Evolutionary conservation across 2,888 invertebrate genomes (phyloP), one percentile per base, ranked within the genome.

Genomic region (Ctena decussata): DNA sequence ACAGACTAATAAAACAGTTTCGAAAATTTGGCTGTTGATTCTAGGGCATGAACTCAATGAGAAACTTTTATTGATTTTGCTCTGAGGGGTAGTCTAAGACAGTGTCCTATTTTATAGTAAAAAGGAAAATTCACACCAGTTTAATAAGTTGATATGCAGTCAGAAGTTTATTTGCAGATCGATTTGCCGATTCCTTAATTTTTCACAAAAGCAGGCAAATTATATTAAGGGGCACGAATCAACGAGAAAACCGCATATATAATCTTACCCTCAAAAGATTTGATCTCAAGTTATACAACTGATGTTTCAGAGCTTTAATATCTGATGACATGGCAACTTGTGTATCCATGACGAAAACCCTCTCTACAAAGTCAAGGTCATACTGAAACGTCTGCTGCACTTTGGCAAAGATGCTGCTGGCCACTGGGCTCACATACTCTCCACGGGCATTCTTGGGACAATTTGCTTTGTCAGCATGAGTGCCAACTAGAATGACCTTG

Each of bases 321-420:
- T 97, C 97, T 71, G 96, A 96, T n/a, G 97, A 97, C 79, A 96
- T 96, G 37, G 97, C 97, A 70, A 97, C 96, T 86, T 97, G 97
- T 46, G 97, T 96, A 93, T 97, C 97, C 94, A 97, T 94, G 39
- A 97, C 96, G 87, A 97, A 96, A 12, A 97, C 90, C 21, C 94
- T 96, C 41, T 96, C 96, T 91, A 97, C 96, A 76, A 97, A 96
- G 92, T 97, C 97, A 91, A 97, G 97, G 90, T 97, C 96, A 85
- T 96, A 96, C 70, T 96, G 96, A 94, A 97, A 97, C 89, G 96
- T 95, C 90, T 96, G 90, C 70, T 92, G 82, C 89, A 94, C 96
- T 92, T 94, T 95, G 82, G 96, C 96, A 72, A 97, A 94, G 65
- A 96, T 93, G 12, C 94, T 96, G 85, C 96, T 96, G 21, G 96